Percentiles rank a stretch among this genome's conserved stretches.
Evolutionary conservation across 2,888 invertebrate genomes (phyloP).

Genomic region (Branchinecta sandiegonensis): DNA sequence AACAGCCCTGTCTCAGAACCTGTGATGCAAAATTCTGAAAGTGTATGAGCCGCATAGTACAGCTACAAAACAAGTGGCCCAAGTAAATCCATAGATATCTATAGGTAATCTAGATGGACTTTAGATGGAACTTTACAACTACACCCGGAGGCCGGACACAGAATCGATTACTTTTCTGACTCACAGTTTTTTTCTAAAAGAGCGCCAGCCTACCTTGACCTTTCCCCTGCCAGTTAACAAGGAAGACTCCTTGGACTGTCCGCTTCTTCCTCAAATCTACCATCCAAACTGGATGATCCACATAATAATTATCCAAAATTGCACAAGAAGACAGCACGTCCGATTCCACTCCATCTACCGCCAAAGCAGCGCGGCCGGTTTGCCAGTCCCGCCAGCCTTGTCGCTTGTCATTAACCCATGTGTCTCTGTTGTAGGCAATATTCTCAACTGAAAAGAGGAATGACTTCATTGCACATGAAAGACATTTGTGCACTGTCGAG

Average conservation of each 20-base stretch:
- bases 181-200: too few relatives aligned
- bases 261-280: slow-evolving; percentile 37
- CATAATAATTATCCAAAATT: slow-evolving; percentile 40
- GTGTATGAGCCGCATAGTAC: too few relatives aligned
- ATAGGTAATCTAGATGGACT: too few relatives aligned
- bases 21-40: too few relatives aligned
- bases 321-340: slow-evolving; percentile 36
- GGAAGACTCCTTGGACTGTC: slow-evolving; percentile 37
- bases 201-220: slow-evolving; percentile 32
- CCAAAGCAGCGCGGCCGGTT: slow-evolving; percentile 33
- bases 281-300: slow-evolving; percentile 40
- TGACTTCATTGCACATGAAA: background rate
- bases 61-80: too few relatives aligned
- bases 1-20: too few relatives aligned
- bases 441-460: slow-evolving; percentile 37
- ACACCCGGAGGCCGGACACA: too few relatives aligned
- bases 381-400: slow-evolving; percentile 36
- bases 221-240: slow-evolving; percentile 40
- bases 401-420: slow-evolving; percentile 41
- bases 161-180: too few relatives aligned
- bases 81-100: too few relatives aligned
- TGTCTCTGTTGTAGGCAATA: slow-evolving; percentile 38
- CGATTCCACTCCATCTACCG: slow-evolving; percentile 39
- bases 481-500: background rate
- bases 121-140: too few relatives aligned